These are phyloP conservation scores for Sebastolobus altivelis DNA, from an alignment of 2,797 vertebrate genomes.

Conservation along the genomic window DNA sequence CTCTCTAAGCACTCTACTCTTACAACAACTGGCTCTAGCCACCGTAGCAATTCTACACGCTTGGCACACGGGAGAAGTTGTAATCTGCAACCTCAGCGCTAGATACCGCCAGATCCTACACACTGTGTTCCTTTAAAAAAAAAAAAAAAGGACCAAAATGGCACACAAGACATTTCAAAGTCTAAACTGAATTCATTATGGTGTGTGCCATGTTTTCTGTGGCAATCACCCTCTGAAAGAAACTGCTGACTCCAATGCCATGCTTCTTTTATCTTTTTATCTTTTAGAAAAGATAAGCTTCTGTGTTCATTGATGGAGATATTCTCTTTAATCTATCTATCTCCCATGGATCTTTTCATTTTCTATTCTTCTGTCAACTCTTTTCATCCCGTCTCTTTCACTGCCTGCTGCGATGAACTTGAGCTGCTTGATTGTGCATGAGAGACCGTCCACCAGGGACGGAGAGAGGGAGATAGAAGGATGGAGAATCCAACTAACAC, in stretches of 20 bases:
- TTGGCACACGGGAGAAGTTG: no score
- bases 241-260: conserved; percentile 37
- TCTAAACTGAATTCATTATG: neutral
- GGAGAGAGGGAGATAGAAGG: neutral
- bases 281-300: neutral
- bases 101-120: no score
- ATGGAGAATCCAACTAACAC: neutral
- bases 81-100: no score
- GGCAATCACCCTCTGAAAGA: neutral
- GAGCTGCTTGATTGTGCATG: conserved; percentile 38
- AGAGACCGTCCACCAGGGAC: conserved; percentile 11
- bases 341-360: neutral
- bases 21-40: no score
- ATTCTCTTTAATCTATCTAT: conserved; percentile 35
- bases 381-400: conserved; percentile 9
- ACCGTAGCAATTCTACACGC: no score
- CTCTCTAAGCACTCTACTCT: no score
- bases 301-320: neutral
- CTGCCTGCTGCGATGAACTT: conserved; percentile 20
- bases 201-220: neutral
- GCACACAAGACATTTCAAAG: neutral
- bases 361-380: conserved; percentile 13
- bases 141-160: neutral
- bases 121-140: neutral
- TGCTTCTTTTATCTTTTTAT: conserved; percentile 11